phyloP scores from a whole-genome alignment of 92 coral and sea anemone species.

The Pocillopora grandis region DNA sequence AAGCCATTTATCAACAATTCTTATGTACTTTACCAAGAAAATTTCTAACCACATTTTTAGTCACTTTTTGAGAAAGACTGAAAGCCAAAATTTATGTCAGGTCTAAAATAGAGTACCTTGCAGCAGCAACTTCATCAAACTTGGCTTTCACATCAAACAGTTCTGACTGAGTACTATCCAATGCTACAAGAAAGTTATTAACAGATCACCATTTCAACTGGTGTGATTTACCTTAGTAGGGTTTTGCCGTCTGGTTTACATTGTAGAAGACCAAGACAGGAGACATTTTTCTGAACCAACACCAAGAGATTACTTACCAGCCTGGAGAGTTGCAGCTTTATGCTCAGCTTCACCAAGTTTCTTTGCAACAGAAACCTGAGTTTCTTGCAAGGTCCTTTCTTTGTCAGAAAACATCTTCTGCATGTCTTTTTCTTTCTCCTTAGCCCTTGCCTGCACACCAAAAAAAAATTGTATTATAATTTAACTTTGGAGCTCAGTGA shows the following conservation, averaged over 20 bases:
- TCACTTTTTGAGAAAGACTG: too few species aligned
- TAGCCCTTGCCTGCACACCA: conserved; percentile 63
- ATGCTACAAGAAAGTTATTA: conserved; percentile 51
- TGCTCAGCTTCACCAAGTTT: conserved; percentile 98
- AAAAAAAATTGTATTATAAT: neutral
- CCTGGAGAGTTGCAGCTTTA: conserved; percentile 79
- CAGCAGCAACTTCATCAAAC: conserved; percentile 92
- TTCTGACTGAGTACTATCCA: conserved; percentile 89
- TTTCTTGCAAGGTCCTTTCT: conserved; percentile 86
- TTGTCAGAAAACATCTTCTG: conserved; percentile 88
- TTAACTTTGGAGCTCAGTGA: neutral
- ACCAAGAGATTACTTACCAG: conserved; percentile 61
- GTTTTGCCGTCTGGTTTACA: neutral
- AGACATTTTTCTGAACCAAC: too few species aligned
- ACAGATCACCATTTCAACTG: neutral
- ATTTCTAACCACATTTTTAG: too few species aligned
- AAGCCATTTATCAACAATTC: too few species aligned
- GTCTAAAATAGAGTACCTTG: conserved; percentile 51
- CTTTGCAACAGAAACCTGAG: conserved; percentile 92
- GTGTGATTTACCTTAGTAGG: too few species aligned
- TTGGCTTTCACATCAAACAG: conserved; percentile 94
- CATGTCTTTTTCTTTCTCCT: conserved; percentile 91
- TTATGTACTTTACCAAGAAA: too few species aligned
- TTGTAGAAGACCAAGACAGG: too few species aligned
- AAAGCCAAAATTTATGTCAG: neutral